Evolutionary conservation across 1,140 invertebrate species (phyloP).

Genomic region (Brachionus sp.): DNA sequence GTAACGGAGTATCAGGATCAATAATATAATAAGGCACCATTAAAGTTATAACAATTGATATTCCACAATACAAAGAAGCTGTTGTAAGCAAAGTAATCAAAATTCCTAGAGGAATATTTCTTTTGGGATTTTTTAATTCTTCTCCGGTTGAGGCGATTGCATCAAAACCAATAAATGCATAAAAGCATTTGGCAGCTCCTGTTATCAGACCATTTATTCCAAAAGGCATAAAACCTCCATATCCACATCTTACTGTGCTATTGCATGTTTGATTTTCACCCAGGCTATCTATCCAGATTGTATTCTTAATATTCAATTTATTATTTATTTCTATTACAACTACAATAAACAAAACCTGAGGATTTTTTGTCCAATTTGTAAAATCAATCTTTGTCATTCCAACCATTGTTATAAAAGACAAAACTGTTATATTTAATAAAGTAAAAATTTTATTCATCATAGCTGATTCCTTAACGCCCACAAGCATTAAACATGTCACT

Average conservation of each 20-base stretch:
- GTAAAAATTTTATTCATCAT: conserved; percentile 54
- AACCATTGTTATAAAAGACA: conserved; percentile 56
- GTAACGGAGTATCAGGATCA: conserved; percentile 76
- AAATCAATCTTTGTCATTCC: conserved; percentile 57
- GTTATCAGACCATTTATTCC: conserved; percentile 13
- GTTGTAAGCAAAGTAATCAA: conserved; percentile 50
- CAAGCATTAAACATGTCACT: conserved; percentile 59
- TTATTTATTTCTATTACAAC: background rate
- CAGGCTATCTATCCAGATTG: background rate
- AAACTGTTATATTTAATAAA: conserved; percentile 53
- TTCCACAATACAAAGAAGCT: conserved; percentile 50
- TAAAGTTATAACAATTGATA: conserved; percentile 49
- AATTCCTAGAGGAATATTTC: conserved; percentile 51
- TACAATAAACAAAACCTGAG: background rate
- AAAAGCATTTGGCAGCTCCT: conserved; percentile 44
- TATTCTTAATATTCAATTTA: background rate
- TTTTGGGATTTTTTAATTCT: conserved; percentile 49
- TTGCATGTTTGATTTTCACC: conserved; percentile 2
- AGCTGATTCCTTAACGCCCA: conserved; percentile 73
- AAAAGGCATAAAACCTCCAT: conserved; percentile 45
- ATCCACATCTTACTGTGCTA: background rate
- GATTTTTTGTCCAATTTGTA: conserved; percentile 57
- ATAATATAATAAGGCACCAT: conserved; percentile 77
- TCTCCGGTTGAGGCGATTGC: conserved; percentile 42
- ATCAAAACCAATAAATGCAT: conserved; percentile 43